phyloP scores from a whole-genome alignment of 1,140 invertebrate genomes.

The Popillia japonica region DNA sequence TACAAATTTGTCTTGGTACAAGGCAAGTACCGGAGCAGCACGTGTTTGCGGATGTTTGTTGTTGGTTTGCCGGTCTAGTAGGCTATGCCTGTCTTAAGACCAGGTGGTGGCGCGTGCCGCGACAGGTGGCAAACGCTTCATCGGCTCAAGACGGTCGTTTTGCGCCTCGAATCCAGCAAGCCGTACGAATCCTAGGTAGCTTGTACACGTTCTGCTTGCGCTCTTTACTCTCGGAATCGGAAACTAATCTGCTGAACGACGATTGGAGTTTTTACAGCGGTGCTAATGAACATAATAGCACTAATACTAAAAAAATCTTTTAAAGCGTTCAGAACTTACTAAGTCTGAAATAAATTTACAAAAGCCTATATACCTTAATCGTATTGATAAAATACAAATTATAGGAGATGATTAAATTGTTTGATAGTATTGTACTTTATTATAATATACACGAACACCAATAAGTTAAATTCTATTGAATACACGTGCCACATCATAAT shows the following conservation, averaged over 20 bases:
- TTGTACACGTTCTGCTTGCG: background rate
- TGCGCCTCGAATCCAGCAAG: background rate
- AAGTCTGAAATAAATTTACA: too few relatives aligned
- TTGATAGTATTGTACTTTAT: too few relatives aligned
- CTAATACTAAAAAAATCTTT: too few relatives aligned
- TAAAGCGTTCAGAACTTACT: too few relatives aligned
- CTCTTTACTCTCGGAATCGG: background rate
- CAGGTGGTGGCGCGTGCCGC: slow-evolving; percentile 24
- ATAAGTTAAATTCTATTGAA: background rate
- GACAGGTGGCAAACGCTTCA: slow-evolving; percentile 25
- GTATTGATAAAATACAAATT: too few relatives aligned
- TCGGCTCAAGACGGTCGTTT: slow-evolving; percentile 21
- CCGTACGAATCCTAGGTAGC: background rate
- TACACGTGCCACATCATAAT: background rate
- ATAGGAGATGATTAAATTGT: too few relatives aligned
- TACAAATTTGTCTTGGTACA: background rate
- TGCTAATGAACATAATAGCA: too few relatives aligned
- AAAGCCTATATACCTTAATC: too few relatives aligned
- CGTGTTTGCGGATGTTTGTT: slow-evolving; percentile 31
- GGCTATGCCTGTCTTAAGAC: slow-evolving; percentile 4
- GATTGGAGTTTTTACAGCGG: too few relatives aligned
- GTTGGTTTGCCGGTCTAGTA: slow-evolving; percentile 17
- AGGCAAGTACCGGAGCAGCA: background rate
- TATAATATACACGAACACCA: background rate
- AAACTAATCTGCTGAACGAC: background rate